A percentile compares a stretch with the other conserved stretches of the same genome.
phyloP scores from a whole-genome alignment of 2,113 vertebrate genomes.

The Petromus typicus region DNA sequence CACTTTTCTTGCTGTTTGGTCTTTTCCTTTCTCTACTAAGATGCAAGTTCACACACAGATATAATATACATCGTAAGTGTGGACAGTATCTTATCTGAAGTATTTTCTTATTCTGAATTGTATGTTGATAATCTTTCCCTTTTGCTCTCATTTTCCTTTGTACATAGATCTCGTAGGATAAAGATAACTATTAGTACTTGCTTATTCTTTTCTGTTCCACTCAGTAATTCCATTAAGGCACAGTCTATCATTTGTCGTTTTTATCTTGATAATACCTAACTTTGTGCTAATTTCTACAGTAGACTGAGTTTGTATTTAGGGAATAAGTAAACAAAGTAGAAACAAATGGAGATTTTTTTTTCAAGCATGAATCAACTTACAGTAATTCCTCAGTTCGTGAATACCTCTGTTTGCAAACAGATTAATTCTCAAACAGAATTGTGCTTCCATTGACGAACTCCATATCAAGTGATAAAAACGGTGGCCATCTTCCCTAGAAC shows the following conservation, averaged over 20 bases:
- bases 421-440: neutral
- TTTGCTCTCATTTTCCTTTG: neutral
- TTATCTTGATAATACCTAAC: neutral
- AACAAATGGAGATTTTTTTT: neutral
- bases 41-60: neutral
- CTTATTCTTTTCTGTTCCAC: neutral
- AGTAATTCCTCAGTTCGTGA: neutral
- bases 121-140: neutral
- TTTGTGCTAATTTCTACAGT: neutral
- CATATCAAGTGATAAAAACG: neutral
- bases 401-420: neutral
- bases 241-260: neutral
- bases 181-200: neutral
- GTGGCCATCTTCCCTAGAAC: neutral
- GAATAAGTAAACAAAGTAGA: neutral
- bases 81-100: neutral
- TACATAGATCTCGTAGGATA: neutral
- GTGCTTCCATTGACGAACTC: neutral
- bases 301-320: neutral
- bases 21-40: neutral
- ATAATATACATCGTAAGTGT: neutral
- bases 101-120: neutral
- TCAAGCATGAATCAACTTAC: neutral
- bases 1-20: neutral
- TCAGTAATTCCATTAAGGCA: neutral